Base-by-base conservation (phyloP, 2,113 vertebrate species). In the Esox niger region DNA sequence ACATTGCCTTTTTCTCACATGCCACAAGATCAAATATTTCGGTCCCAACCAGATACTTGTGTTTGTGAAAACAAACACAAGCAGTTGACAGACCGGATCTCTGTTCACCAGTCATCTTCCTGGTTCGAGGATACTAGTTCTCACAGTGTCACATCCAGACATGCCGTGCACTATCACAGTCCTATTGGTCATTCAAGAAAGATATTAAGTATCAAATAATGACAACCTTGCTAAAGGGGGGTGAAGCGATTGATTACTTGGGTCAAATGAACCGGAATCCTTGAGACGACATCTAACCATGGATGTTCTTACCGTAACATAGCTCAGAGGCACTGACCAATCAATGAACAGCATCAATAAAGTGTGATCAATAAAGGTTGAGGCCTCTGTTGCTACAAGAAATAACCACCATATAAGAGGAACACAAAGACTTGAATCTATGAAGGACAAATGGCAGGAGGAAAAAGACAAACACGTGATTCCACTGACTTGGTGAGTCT, bases 401-500 rank as follows among this genome's bases (percentile, higher is more conserved):
- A 6, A 52, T 52, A n/a, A 4, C n/a, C 47, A 17, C 33, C 23
- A 23, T 70, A 57, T 66, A 43, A 31, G 21, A 15, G 38, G 38
- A 15, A 17, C 38, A 10, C 38, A 17, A 43, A 10, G 13, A 17
- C 38, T 43, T 15, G 13, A 43, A 43, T 43, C 13, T 15, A 43
- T 30, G 55, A 61, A 17, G 2, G 38, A 65, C 2, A 57, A 38
- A 43, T 43, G 17, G 13, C 13, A 43, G 13, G 15, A 43, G 13
- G 17, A 43, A 43, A 43, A 15, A 4, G 35, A 43, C 13, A 43
- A 43, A 4, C 4, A 15, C 38, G 17, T 43, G 38, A 23, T 20
- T n/a, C n/a, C 52, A 82, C 93, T 87, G 79, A 98, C 97, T 93
- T 96, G 0, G 90, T 94, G 60, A 98, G 66, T 43, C 91, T 91